phyloP scores from a whole-genome alignment of 2,888 invertebrate genomes.

The Himalopsyche tibetana region DNA sequence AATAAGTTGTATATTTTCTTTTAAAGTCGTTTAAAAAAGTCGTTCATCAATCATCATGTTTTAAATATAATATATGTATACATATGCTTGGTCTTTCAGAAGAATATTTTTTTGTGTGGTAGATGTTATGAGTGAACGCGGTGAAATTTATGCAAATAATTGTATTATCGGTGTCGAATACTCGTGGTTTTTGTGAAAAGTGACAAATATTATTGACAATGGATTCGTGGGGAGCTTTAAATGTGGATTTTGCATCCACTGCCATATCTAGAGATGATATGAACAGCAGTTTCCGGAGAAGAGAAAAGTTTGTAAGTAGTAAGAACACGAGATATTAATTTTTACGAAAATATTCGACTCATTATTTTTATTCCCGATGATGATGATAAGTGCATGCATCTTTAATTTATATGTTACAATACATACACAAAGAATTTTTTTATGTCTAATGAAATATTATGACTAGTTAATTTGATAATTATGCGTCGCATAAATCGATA shows the following conservation, averaged over 20 bases:
- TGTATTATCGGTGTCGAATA: neutral
- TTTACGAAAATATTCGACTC: too few species aligned
- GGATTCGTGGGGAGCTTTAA: conserved; percentile 86
- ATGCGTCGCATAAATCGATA: too few species aligned
- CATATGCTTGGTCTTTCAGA: neutral
- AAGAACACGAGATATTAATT: neutral
- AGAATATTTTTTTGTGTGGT: neutral
- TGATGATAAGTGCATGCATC: too few species aligned
- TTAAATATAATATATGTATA: neutral
- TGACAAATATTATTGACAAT: conserved; percentile 69
- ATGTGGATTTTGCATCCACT: conserved; percentile 80
- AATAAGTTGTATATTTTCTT: too few species aligned
- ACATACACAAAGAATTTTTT: too few species aligned
- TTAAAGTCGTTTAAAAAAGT: neutral
- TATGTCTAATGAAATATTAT: too few species aligned
- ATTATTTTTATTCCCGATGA: too few species aligned
- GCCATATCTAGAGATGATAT: conserved; percentile 84
- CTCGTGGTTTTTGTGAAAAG: neutral
- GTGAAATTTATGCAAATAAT: neutral
- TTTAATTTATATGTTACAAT: too few species aligned
- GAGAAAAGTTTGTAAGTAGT: conserved; percentile 70
- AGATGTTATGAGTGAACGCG: neutral
- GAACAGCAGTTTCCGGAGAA: conserved; percentile 76
- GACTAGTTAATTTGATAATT: too few species aligned
- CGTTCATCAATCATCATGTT: conserved; percentile 35